Percentiles rank a stretch among this genome's conserved stretches.
phyloP scores from a whole-genome alignment of 1,140 invertebrate genomes.

The Gerris buenoi region DNA sequence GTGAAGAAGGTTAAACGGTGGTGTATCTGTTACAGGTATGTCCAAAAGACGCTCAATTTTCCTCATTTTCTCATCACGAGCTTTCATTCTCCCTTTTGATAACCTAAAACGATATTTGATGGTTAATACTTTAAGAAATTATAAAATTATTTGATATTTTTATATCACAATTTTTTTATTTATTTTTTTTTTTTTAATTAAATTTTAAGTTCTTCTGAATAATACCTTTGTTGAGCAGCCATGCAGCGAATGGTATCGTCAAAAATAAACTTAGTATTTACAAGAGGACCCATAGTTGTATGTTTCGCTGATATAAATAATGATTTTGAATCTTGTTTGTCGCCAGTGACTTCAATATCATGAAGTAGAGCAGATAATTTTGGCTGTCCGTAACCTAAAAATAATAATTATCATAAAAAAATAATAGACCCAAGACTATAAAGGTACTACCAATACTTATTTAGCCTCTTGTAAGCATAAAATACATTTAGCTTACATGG shows the following conservation, averaged over 20 bases:
- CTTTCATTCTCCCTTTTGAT: conserved; percentile 76
- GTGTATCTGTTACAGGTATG: conserved; percentile 46
- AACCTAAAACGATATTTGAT: conserved; percentile 45
- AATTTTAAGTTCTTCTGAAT: neutral
- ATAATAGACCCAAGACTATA: no score
- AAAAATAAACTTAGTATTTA: conserved; percentile 88
- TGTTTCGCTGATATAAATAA: conserved; percentile 88
- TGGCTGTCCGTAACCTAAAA: conserved; percentile 13
- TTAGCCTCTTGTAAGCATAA: no score
- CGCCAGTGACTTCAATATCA: conserved; percentile 45
- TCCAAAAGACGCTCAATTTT: conserved; percentile 85
- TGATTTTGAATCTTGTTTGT: conserved; percentile 92
- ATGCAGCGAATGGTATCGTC: conserved; percentile 97
- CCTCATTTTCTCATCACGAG: conserved; percentile 88
- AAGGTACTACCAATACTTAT: no score
- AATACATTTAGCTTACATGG: no score
- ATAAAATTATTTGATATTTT: neutral
- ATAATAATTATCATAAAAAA: no score
- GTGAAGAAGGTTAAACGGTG: conserved; percentile 25
- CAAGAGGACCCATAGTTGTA: conserved; percentile 53
- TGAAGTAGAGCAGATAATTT: conserved; percentile 16
- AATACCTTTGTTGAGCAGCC: conserved; percentile 84
- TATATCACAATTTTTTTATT: neutral
- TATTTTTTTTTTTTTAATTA: neutral
- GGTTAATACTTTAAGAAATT: conserved; percentile 5